Evolutionary conservation across 2,113 vertebrate species (phyloP).

Genomic region (Zosterops borbonicus): DNA sequence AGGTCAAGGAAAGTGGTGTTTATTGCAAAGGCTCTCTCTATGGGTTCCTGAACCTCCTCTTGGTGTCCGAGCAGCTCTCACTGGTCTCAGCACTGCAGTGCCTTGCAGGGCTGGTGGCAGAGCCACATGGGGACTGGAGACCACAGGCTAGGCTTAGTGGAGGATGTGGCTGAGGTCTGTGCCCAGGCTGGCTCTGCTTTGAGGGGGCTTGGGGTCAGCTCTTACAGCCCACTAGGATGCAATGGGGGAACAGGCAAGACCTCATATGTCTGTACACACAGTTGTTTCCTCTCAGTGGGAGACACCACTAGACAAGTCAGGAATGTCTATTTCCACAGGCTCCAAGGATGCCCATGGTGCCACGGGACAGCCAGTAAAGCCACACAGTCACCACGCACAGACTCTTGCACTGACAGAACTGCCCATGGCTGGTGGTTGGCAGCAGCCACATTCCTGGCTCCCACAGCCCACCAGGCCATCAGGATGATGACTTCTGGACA

Average conservation of each 20-base stretch:
- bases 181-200: not conserved
- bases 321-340: not conserved
- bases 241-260: not conserved
- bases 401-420: not conserved
- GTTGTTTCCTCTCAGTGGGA: not conserved
- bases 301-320: rapidly evolving
- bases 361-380: not conserved
- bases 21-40: not conserved
- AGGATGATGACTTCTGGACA: not conserved
- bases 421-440: not conserved
- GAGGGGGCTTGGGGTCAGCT: not conserved
- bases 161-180: not conserved
- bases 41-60: rapidly evolving
- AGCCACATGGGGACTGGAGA: not conserved
- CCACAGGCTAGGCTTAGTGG: not conserved
- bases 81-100: not conserved
- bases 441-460: not conserved
- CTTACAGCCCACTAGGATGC: not conserved
- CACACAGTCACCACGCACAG: not conserved
- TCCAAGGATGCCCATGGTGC: not conserved
- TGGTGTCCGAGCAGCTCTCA: rapidly evolving
- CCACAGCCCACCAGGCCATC: not conserved
- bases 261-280: rapidly evolving
- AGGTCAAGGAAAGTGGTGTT: rapidly evolving
- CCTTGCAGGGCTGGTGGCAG: not conserved